Evolutionary conservation across 2,888 invertebrate species (phyloP).

Genomic region (Heliconius ethilla): DNA sequence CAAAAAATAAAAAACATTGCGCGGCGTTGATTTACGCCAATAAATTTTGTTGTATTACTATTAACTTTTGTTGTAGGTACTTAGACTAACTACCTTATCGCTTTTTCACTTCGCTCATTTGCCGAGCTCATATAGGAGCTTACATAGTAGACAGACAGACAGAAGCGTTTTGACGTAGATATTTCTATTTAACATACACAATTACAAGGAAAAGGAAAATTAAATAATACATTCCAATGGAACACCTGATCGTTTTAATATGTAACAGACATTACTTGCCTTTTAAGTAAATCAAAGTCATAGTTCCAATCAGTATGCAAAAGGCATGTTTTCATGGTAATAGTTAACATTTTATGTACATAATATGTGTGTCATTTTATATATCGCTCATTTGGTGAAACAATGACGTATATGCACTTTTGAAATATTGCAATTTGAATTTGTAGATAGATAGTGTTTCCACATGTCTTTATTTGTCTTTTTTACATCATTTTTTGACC

Average conservation of each 20-base stretch:
- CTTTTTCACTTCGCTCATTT: no score
- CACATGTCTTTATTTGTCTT: no score
- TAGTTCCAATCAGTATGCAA: constrained; percentile 15
- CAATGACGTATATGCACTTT: not conserved
- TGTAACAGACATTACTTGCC: constrained; percentile 9
- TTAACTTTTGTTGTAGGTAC: no score
- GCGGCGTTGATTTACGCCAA: no score
- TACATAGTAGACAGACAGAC: no score
- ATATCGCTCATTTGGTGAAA: not conserved
- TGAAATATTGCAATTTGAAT: not conserved
- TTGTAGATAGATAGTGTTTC: not conserved
- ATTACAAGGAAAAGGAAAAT: not conserved
- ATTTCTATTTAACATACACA: not conserved
- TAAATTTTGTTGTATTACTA: no score
- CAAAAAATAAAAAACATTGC: no score
- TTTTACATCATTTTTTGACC: not conserved
- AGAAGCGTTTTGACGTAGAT: not conserved
- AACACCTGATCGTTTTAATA: constrained; percentile 26
- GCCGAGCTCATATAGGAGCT: no score
- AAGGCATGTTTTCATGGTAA: not conserved
- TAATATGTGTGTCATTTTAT: not conserved
- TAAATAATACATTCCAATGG: constrained; percentile 1
- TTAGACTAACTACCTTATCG: no score
- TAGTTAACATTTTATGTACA: not conserved
- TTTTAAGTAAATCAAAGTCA: constrained; percentile 6